Percentiles rank a stretch among this genome's conserved stretches.
phyloP scores from a whole-genome alignment of 2,113 vertebrate species.

The Forbesichthys agassizii region DNA sequence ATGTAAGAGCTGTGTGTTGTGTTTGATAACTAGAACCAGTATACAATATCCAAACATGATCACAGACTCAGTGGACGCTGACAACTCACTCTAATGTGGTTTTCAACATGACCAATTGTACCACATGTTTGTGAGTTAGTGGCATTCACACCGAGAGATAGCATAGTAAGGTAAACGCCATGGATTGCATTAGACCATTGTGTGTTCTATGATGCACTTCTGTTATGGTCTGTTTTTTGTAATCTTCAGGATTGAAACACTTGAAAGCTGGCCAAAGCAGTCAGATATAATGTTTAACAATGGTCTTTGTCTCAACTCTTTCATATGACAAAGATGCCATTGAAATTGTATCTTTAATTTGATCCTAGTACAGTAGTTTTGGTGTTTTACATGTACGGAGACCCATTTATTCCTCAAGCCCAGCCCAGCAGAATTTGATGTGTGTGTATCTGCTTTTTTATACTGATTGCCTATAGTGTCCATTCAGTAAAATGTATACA shows the following conservation, averaged over 20 bases:
- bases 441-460: neutral
- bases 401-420: neutral
- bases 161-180: neutral
- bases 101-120: neutral
- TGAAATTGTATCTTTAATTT: neutral
- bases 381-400: neutral
- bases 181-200: neutral
- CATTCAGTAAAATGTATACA: too few species aligned
- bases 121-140: neutral
- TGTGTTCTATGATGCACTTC: neutral
- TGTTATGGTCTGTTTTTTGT: neutral
- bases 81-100: conserved; percentile 2
- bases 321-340: neutral
- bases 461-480: neutral
- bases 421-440: too few species aligned
- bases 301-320: too few species aligned
- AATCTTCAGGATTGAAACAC: neutral
- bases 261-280: neutral
- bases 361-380: neutral
- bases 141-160: too few species aligned
- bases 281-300: too few species aligned
- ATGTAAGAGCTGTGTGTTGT: conserved; percentile 26
- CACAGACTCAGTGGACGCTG: conserved; percentile 9
- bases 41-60: conserved; percentile 31
- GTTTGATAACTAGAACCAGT: conserved; percentile 25